Base-by-base conservation (phyloP, 2,797 vertebrate genomes). In the Tarsius wallacei region DNA sequence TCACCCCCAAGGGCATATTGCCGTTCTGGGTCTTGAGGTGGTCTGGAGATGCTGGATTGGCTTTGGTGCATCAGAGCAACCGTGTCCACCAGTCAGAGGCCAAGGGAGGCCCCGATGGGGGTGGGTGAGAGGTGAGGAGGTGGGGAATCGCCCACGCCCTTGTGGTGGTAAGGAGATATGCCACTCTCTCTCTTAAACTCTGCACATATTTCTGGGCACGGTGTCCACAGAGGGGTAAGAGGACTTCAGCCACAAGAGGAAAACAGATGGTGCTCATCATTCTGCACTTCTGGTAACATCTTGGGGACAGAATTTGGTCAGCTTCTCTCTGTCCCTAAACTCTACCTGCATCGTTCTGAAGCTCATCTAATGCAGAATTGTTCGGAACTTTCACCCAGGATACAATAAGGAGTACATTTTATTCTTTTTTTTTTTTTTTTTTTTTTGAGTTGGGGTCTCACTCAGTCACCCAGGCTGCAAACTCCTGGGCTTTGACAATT, bases 321-420 rank as follows among this genome's bases (percentile, higher is more conserved):
- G 51, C 71, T 16, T 4, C 26, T 47, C 63, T n/a, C 49, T 81
- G 55, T 61, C 26, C 19, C 33, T n/a, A 77, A 83, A 57, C 33
- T 28, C 59, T 13, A 31, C 28, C 63, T 15, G 49, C 0, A 3
- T 24, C 1, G 21, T 63, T 17, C 73, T 64, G 8, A 16, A 68
- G 42, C 19, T 22, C 77, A 24, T 13, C 21, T 8, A 1, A 6
- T 1, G 24, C 77, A 7, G 17, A 9, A 2, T 0, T 0, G 4
- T 64, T 7, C 42, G 19, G 78, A 22, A 16, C 1, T 5, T 51
- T 57, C 10, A 28, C 59, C 47, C 84, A 59, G 5, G 4, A 2
- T 0, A 0, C n/a, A 2, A 11, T 31, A 7, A 47, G 47, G 55
- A 0, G 7, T 1, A 5, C 22, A 0, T 61, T 19, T 55, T 11